Conservation (phyloP, 2,797 vertebrate genomes). For the Nothura maculosa region DNA sequence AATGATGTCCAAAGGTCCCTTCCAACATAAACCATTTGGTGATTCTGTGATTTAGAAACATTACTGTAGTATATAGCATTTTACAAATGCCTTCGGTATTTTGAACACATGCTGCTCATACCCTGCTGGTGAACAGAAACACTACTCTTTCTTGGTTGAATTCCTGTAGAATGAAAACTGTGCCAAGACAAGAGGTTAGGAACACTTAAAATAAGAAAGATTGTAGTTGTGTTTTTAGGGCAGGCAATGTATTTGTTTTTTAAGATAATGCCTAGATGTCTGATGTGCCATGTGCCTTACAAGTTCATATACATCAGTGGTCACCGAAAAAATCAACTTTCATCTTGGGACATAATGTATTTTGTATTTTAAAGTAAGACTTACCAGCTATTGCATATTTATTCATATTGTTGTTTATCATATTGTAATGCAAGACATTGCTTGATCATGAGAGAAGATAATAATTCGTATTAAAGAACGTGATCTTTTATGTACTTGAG, state of each 20-base stretch:
- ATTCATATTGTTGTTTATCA: not conserved
- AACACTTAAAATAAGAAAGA: not conserved
- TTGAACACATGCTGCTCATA: not conserved
- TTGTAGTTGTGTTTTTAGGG: not conserved
- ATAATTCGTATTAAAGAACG: not conserved
- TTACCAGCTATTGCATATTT: not conserved
- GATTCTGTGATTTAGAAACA: not conserved
- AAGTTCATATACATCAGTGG: not conserved
- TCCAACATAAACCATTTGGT: too few relatives aligned
- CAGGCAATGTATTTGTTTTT: not conserved
- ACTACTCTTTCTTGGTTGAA: not conserved
- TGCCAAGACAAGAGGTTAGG: not conserved
- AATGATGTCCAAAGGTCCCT: too few relatives aligned
- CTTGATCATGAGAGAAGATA: not conserved
- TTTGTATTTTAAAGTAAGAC: not conserved
- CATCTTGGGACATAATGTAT: not conserved
- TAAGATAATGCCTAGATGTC: not conserved
- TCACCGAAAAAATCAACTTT: not conserved
- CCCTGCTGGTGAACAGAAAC: not conserved
- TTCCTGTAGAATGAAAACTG: not conserved
- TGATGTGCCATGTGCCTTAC: not conserved
- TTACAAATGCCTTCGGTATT: not conserved
- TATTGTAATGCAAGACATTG: not conserved
- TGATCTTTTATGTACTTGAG: not conserved
- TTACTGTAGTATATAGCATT: not conserved